Evolutionary conservation across 1,140 invertebrate species (phyloP), one percentile per base, ranked within the genome.

Genomic region (Psix sp.): DNA sequence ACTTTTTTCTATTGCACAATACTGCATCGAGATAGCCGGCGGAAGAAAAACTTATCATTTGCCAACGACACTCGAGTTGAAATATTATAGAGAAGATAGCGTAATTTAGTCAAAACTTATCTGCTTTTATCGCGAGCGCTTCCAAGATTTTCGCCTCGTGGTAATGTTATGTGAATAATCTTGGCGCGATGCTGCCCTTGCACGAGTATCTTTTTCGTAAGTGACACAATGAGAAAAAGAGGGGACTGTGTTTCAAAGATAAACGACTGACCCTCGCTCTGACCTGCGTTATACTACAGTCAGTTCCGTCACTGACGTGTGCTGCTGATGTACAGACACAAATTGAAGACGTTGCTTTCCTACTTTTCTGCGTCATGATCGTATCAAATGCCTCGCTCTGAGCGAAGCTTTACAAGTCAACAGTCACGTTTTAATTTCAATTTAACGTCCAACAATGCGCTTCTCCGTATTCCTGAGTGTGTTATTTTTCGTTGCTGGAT

Each of bases 251-350:
- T 57, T 57, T 63, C n/a, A 49, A 63, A 78, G 76, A 80, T 80
- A 80, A 80, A 72, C 59, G 63, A 68, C 20, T 80, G 77, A 80
- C 79, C 78, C 78, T 80, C 68, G 71, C 36, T 77, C 43, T 80
- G 78, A 80, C 72, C 78, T 43, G 56, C 33, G 56, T 76, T 65
- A 76, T 75, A 77, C 31, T 68, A 54, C 66, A 40, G 66, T 63
- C 59, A 70, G 67, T 62, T 62, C 38, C 71, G 36, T 75, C 74
- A 67, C 63, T 70, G 74, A 73, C 63, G 66, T 65, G 72, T 65
- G n/a, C n/a, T n/a, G n/a, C 54, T 54, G 48, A 56, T 18, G 38
- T 31, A 33, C 29, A 11, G 57, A 68, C 68, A 49, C 18, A 65
- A 76, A 29, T 70, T 54, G 29, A 13, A 56, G 29, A 45, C 59